Conservation (phyloP, 1,140 invertebrate genomes). For the Bicyclus anynana region DNA sequence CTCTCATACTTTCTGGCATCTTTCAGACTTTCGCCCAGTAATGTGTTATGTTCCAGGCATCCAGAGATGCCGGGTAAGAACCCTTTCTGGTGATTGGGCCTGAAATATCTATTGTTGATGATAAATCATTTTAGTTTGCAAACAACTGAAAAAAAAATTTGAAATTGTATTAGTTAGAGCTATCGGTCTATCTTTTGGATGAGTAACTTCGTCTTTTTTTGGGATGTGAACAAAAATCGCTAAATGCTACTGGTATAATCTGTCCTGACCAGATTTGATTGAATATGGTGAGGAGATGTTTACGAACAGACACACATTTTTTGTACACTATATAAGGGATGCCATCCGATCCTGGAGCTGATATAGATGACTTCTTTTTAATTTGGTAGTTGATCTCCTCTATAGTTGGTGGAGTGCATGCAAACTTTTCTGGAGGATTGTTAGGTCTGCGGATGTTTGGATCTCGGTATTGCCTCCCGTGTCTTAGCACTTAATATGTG, state of each 20-base stretch:
- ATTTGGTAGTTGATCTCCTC: neutral
- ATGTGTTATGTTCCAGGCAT: no score
- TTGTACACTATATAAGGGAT: neutral
- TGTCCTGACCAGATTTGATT: neutral
- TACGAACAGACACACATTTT: neutral
- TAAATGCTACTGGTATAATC: no score
- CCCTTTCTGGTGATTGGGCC: no score
- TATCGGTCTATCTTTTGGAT: neutral
- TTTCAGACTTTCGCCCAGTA: no score
- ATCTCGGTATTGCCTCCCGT: neutral
- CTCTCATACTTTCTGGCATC: no score
- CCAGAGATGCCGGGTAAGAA: no score
- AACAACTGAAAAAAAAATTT: neutral
- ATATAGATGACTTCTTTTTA: neutral
- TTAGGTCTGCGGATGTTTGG: neutral
- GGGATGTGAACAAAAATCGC: no score
- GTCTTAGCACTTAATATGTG: conserved; percentile 1
- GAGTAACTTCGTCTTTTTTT: no score
- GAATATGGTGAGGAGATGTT: neutral
- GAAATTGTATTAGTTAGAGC: neutral
- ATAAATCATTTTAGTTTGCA: neutral
- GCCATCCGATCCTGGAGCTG: neutral
- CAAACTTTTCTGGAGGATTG: neutral
- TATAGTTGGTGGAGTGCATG: neutral
- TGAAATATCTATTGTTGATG: neutral